Evolutionary conservation across 2,113 vertebrate species (phyloP).

Genomic region (Asarcornis scutulata): DNA sequence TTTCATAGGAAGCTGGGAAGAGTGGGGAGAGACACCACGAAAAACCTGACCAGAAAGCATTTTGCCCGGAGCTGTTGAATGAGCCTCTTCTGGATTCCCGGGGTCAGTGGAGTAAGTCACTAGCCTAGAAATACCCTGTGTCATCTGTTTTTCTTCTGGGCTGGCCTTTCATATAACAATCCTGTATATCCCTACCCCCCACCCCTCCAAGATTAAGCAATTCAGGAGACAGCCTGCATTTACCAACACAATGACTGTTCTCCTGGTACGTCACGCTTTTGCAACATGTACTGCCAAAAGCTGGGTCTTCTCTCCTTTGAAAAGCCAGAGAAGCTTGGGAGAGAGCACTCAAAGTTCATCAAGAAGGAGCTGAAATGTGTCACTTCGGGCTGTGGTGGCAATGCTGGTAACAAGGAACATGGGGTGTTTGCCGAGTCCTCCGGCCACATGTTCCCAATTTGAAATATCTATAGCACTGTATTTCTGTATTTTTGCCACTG

Average conservation of each 20-base stretch:
- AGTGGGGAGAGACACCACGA: not conserved
- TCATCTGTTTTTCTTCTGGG: not conserved
- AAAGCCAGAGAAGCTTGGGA: not conserved
- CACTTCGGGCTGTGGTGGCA: not conserved
- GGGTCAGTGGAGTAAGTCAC: not conserved
- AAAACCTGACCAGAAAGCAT: not conserved
- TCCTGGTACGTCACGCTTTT: not conserved
- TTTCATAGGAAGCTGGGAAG: not conserved
- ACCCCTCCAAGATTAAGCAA: not conserved
- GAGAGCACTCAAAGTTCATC: not conserved
- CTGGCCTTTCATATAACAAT: not conserved
- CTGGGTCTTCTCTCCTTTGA: not conserved
- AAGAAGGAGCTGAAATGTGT: not conserved
- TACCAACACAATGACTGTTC: not conserved
- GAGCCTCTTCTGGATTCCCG: not conserved
- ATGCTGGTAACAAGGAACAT: not conserved
- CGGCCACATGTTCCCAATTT: rapidly evolving
- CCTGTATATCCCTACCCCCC: not conserved
- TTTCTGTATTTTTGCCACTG: rapidly evolving
- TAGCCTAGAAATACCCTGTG: not conserved
- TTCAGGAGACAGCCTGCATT: not conserved
- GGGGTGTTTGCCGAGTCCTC: not conserved
- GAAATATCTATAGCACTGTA: not conserved
- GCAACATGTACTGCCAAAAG: not conserved
- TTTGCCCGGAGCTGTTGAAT: not conserved